Conservation (phyloP, 2,888 invertebrate genomes). For the Pogonocherus hispidulus region DNA sequence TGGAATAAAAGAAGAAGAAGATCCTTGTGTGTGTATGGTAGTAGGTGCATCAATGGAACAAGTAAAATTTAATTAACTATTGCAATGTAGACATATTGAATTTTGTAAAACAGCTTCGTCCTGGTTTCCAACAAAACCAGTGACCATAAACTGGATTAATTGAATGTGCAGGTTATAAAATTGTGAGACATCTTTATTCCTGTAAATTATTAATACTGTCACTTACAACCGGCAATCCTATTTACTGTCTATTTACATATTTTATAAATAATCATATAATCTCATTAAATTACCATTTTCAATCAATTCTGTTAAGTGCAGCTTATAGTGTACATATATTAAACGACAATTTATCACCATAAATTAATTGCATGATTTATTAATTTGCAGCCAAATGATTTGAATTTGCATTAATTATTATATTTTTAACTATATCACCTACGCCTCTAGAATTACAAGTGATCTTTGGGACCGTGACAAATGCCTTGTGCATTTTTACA, state of each 20-base stretch:
- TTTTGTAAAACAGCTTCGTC: too few relatives aligned
- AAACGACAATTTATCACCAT: conserved; percentile 45
- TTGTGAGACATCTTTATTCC: background rate
- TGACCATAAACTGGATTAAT: too few relatives aligned
- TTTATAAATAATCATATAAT: conserved; percentile 32
- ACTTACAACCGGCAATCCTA: background rate
- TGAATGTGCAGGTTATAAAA: background rate
- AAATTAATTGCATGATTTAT: conserved; percentile 48
- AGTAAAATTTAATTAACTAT: too few relatives aligned
- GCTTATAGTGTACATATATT: conserved; percentile 41
- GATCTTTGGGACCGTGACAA: background rate
- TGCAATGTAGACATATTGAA: too few relatives aligned
- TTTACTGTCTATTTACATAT: conserved; percentile 16
- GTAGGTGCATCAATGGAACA: too few relatives aligned
- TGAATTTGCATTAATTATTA: background rate
- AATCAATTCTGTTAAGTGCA: conserved; percentile 43
- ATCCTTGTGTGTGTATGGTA: too few relatives aligned
- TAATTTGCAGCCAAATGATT: conserved; percentile 26
- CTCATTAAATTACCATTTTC: conserved; percentile 45
- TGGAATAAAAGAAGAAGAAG: too few relatives aligned
- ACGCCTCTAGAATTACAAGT: background rate
- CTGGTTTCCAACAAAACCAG: too few relatives aligned
- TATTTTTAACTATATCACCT: conserved; percentile 7
- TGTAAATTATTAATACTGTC: background rate
- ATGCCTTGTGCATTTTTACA: background rate